A percentile compares a stretch with the other conserved stretches of the same genome.
These are phyloP conservation scores for Scytalopus superciliaris DNA, from an alignment of 2,113 vertebrate species.

Conservation along the genomic window DNA sequence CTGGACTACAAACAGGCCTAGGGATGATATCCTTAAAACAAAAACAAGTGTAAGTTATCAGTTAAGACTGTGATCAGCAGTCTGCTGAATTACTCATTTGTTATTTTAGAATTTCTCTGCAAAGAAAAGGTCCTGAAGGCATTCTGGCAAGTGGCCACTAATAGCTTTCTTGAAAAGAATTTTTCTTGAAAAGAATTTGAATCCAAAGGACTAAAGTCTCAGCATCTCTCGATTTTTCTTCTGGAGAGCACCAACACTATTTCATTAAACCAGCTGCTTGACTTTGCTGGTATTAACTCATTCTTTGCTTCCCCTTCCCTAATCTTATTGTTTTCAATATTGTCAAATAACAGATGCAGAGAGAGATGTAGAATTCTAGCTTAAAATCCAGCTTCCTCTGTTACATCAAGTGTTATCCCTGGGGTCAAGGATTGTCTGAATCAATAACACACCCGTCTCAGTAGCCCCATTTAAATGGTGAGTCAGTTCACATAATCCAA, in stretches of 20 bases:
- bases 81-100: neutral
- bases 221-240: neutral
- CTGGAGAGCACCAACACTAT: neutral
- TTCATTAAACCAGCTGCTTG: neutral
- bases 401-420: conserved; percentile 28
- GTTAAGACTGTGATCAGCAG: neutral
- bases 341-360: conserved; percentile 55
- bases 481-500: conserved; percentile 64
- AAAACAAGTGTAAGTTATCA: neutral
- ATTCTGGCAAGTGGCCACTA: neutral
- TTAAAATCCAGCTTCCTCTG: conserved; percentile 45
- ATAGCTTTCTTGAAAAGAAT: neutral
- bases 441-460: conserved; percentile 58
- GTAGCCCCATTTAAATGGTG: conserved; percentile 57
- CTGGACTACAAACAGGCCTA: neutral
- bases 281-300: conserved; percentile 40
- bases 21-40: neutral
- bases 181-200: neutral
- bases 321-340: conserved; percentile 49
- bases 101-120: neutral
- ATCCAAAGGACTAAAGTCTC: neutral
- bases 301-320: conserved; percentile 21
- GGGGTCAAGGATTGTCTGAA: conserved; percentile 67
- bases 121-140: neutral
- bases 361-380: conserved; percentile 6